These are phyloP conservation scores for Cynopterus sphinx DNA, from an alignment of 2,797 vertebrate species.

Conservation along the genomic window DNA sequence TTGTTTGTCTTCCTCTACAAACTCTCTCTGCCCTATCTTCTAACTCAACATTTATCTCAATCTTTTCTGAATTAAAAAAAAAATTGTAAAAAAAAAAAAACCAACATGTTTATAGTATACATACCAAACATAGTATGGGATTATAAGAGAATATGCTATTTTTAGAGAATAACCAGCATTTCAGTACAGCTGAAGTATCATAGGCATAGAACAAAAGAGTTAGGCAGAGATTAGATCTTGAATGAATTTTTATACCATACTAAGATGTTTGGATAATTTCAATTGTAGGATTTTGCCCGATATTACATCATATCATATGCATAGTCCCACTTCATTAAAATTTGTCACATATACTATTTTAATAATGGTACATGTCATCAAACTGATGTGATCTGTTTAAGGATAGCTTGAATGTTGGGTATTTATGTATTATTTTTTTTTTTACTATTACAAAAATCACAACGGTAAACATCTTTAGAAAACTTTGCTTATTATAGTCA, in stretches of 20 bases:
- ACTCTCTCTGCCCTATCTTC: neutral
- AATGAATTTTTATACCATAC: neutral
- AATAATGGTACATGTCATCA: neutral
- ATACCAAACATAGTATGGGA: neutral
- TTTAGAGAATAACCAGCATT: neutral
- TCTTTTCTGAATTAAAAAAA: neutral
- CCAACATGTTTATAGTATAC: neutral
- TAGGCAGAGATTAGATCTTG: neutral
- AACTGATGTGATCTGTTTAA: constrained; percentile 22
- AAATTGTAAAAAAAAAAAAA: neutral
- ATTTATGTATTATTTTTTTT: neutral
- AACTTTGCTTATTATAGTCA: neutral
- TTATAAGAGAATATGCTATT: neutral
- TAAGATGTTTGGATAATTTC: neutral
- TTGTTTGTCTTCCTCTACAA: neutral
- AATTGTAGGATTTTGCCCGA: neutral
- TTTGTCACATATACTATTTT: neutral
- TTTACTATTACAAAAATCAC: neutral
- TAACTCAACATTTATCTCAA: neutral
- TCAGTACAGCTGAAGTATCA: neutral
- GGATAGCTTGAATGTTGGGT: neutral
- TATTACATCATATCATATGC: neutral
- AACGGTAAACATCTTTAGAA: neutral
- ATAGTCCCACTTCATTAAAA: neutral
- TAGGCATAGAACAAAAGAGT: neutral